phyloP scores from a whole-genome alignment of 2,113 vertebrate species.

The Forbesichthys agassizii region DNA sequence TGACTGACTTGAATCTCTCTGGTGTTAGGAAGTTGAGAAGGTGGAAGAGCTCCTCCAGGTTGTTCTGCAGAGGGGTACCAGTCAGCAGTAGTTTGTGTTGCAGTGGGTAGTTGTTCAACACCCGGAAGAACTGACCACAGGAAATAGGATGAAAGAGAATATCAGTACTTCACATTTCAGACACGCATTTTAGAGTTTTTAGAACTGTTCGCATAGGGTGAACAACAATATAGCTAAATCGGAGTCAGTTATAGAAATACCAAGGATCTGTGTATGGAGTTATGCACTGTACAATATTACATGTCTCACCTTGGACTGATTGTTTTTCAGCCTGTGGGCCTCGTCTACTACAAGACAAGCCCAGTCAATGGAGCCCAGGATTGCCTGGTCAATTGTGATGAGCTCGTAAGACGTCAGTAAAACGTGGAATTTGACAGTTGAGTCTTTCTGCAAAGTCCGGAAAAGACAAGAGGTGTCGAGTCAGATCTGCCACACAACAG shows the following conservation, averaged over 20 bases:
- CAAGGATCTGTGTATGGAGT: no score
- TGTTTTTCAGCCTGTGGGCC: slow-evolving; percentile 97
- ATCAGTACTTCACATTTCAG: not conserved
- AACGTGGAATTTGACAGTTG: slow-evolving; percentile 93
- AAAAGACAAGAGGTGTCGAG: slow-evolving; percentile 3
- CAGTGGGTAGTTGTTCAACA: slow-evolving; percentile 94
- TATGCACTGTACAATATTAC: not conserved
- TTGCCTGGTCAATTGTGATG: slow-evolving; percentile 95
- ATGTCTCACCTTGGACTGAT: slow-evolving; percentile 90
- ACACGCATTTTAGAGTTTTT: not conserved
- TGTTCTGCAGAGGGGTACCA: slow-evolving; percentile 95
- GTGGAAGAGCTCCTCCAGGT: slow-evolving; percentile 95
- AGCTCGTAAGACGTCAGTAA: slow-evolving; percentile 94
- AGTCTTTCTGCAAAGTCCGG: slow-evolving; percentile 86
- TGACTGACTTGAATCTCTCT: slow-evolving; percentile 92
- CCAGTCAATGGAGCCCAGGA: slow-evolving; percentile 96
- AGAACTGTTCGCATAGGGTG: not conserved
- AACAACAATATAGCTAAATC: no score
- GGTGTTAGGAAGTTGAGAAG: slow-evolving; percentile 96
- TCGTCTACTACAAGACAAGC: slow-evolving; percentile 97
- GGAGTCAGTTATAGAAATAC: no score
- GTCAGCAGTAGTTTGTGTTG: slow-evolving; percentile 96
- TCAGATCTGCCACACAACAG: not conserved
- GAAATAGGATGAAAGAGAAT: not conserved
- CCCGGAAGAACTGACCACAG: slow-evolving; percentile 87